Evolutionary conservation across 53 echinoderm and acorn worm species (phyloP).

Genomic region (Glandiceps talaboti): DNA sequence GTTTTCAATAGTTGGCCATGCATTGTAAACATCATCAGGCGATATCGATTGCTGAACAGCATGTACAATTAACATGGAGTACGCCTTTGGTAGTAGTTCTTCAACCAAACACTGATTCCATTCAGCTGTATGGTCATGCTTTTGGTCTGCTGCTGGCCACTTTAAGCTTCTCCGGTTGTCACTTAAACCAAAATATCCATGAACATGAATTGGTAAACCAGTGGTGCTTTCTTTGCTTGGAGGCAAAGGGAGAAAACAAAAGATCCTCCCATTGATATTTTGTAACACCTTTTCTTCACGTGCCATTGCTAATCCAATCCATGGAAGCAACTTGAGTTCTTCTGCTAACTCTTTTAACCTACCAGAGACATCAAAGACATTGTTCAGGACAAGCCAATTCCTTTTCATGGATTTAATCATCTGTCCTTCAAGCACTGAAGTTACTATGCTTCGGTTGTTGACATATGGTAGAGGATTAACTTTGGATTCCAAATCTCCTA

Average conservation of each 20-base stretch:
- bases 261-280: slow-evolving; percentile 33
- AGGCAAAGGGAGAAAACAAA: slow-evolving; percentile 96
- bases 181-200: slow-evolving; percentile 83
- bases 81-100: slow-evolving; percentile 48
- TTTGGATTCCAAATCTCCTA: not conserved
- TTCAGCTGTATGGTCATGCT: slow-evolving; percentile 45
- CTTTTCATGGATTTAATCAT: too few relatives aligned
- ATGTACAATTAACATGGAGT: slow-evolving; percentile 25
- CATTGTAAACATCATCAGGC: slow-evolving; percentile 22
- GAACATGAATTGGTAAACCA: slow-evolving; percentile 81
- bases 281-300: not conserved
- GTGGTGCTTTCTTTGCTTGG: slow-evolving; percentile 43
- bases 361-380: slow-evolving; percentile 8
- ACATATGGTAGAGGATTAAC: not conserved
- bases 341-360: slow-evolving; percentile 15
- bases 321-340: slow-evolving; percentile 45
- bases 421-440: not conserved
- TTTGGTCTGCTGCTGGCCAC: slow-evolving; percentile 73
- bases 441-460: not conserved
- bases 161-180: slow-evolving; percentile 81
- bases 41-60: slow-evolving; percentile 3
- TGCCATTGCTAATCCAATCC: slow-evolving; percentile 50
- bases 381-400: slow-evolving; percentile 15
- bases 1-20: slow-evolving; percentile 32
- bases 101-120: slow-evolving; percentile 63